phyloP scores from a whole-genome alignment of 2,888 invertebrate species.

The Xestia ashworthii region DNA sequence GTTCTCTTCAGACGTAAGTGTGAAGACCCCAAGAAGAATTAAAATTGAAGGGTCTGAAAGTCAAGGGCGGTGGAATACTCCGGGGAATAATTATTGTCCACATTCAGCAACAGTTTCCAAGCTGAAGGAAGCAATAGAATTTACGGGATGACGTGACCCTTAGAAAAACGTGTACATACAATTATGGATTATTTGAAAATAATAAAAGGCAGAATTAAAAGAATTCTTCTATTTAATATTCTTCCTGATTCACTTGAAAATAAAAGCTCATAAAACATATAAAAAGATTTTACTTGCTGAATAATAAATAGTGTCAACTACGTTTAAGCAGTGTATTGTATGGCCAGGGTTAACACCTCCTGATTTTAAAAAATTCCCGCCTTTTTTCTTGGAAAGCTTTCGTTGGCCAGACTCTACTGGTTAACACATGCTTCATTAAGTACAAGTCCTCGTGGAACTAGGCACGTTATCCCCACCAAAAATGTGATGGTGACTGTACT shows the following conservation, averaged over 20 bases:
- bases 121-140: no score
- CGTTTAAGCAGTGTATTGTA: no score
- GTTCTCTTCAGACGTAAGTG: slow-evolving; percentile 31
- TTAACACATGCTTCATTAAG: not conserved
- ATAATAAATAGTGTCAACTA: no score
- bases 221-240: no score
- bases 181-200: no score
- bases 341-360: not conserved
- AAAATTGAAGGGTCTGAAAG: slow-evolving; percentile 31
- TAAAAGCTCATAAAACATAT: no score
- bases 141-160: no score
- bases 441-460: not conserved
- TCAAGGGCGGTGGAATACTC: slow-evolving; percentile 30
- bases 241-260: no score
- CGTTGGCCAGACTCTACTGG: not conserved
- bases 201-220: no score
- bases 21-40: slow-evolving; percentile 15
- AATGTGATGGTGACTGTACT: not conserved
- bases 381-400: not conserved
- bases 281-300: no score
- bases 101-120: no score
- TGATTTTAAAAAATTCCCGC: not conserved
- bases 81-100: not conserved
- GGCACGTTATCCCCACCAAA: not conserved
- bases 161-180: no score